Evolutionary conservation across 2,888 invertebrate genomes (phyloP), one percentile per base, ranked within the genome.

Genomic region (Lasioglossum oenotherae): DNA sequence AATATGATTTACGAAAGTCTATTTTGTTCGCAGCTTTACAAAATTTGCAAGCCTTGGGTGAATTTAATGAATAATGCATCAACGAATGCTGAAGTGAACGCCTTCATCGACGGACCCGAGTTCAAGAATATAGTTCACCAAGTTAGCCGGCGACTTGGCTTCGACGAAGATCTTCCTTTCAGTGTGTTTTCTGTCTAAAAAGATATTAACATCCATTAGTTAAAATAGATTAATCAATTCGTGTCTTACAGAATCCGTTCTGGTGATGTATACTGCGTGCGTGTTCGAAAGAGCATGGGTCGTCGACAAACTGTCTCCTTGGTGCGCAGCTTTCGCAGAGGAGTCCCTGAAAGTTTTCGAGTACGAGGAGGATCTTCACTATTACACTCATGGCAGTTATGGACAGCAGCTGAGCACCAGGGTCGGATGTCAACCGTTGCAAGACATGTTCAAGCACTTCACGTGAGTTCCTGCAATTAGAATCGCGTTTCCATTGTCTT

Each of bases 261-360:
- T 93, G 96, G 95, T 96, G 60, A 97, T 98, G 95, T 98, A 97
- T 93, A 97, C 97, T 84, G 97, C 97, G 95, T 98, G 98, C 91
- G 96, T 97, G 0, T 98, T 97, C 94, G 97, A 98, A 90, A 98
- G 97, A 93, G 97, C 98, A 0, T 98, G 97, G 97, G 96, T 96
- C 82, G 96, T 97, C 92, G 96, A 88, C 93, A 96, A 91, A 95
- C 96, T 89, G 10, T 97, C 98, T 2, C 96, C 97, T 0, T 98
- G 98, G 98, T 98, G 98, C 93, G 96, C 97, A 49, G 96, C 96
- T 0, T 98, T 98, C 93, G 96, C 96, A 19, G 96, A 96, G 78
- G 96, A 97, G 23, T 97, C 98, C 89, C 95, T 98, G 8, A 96
- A 96, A 86, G 95, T 97, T 0, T 92, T 98, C 80, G 98, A 98